These are phyloP conservation scores for Montipora efflorescens DNA, from an alignment of 64 coral and sea anemone genomes.

Conservation along the genomic window DNA sequence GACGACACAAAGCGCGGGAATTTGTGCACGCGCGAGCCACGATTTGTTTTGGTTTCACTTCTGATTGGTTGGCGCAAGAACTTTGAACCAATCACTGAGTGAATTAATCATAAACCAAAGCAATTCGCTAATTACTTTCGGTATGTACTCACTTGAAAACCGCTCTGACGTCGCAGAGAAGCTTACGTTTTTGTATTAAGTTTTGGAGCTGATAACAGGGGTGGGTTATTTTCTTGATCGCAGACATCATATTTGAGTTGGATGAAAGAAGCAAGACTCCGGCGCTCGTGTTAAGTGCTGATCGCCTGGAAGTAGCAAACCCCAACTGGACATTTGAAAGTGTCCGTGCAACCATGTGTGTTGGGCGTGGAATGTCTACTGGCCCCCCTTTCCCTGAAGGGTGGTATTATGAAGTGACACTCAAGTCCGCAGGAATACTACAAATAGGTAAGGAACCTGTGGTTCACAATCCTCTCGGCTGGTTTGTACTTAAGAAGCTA, in stretches of 20 bases:
- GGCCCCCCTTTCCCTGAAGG: conserved; percentile 70
- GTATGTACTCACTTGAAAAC: too few relatives aligned
- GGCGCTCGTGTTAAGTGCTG: conserved; percentile 83
- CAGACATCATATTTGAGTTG: conserved; percentile 77
- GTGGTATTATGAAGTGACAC: conserved; percentile 97
- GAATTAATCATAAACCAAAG: too few relatives aligned
- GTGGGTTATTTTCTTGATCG: background rate
- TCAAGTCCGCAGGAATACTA: conserved; percentile 87
- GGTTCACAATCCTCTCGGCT: background rate
- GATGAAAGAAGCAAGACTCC: conserved; percentile 78
- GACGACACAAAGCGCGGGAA: too few relatives aligned
- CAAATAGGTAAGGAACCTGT: conserved; percentile 76
- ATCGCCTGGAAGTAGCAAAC: conserved; percentile 84
- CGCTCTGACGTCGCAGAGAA: too few relatives aligned
- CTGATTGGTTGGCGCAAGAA: too few relatives aligned
- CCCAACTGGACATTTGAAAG: conserved; percentile 99
- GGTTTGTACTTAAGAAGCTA: too few relatives aligned
- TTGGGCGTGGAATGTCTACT: conserved; percentile 72
- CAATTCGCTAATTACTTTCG: too few relatives aligned
- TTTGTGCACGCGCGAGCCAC: too few relatives aligned
- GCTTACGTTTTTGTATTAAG: background rate
- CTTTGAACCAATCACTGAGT: too few relatives aligned
- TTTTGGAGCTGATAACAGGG: background rate
- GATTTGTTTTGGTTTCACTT: too few relatives aligned
- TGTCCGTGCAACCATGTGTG: conserved; percentile 83